Evolutionary conservation across 1,140 invertebrate species (phyloP).

Genomic region (Drosophila aff.): DNA sequence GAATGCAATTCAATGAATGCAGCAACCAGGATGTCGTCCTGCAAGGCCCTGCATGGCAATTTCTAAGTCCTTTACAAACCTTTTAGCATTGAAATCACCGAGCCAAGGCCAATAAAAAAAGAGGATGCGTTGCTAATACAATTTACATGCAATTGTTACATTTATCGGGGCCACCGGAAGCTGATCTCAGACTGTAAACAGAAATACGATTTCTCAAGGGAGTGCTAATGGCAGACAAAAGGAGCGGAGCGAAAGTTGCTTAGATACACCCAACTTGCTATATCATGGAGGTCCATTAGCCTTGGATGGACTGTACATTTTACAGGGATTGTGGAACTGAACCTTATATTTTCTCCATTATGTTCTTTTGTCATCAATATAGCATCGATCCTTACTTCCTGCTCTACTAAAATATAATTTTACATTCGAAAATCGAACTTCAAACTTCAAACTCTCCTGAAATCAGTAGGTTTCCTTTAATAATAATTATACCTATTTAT

Average conservation of each 20-base stretch:
- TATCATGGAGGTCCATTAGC: constrained; percentile 25
- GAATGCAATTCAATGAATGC: constrained; percentile 49
- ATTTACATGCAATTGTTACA: constrained; percentile 56
- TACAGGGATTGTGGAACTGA: not conserved
- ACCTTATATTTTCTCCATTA: not conserved
- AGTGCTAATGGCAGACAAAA: constrained; percentile 39
- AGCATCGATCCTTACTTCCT: not conserved
- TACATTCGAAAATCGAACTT: too few species aligned
- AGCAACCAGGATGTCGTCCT: constrained; percentile 50
- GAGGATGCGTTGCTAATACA: constrained; percentile 46
- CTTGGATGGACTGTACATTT: constrained; percentile 6
- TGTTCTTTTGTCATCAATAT: not conserved
- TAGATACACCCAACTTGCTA: constrained; percentile 13
- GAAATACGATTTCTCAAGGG: constrained; percentile 40
- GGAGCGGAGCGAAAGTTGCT: constrained; percentile 27
- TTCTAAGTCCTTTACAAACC: constrained; percentile 46
- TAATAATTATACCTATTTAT: not conserved
- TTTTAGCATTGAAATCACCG: constrained; percentile 42
- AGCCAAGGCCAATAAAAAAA: constrained; percentile 42
- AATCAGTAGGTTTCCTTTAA: not conserved
- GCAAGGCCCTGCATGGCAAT: constrained; percentile 29
- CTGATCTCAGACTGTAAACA: constrained; percentile 28
- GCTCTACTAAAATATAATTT: not conserved
- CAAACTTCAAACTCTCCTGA: too few species aligned
- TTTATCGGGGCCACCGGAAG: constrained; percentile 45